Percentiles rank a stretch among this genome's conserved stretches.
These are phyloP conservation scores for Ceriagrion tenellum DNA, from an alignment of 2,888 invertebrate species.

Conservation along the genomic window DNA sequence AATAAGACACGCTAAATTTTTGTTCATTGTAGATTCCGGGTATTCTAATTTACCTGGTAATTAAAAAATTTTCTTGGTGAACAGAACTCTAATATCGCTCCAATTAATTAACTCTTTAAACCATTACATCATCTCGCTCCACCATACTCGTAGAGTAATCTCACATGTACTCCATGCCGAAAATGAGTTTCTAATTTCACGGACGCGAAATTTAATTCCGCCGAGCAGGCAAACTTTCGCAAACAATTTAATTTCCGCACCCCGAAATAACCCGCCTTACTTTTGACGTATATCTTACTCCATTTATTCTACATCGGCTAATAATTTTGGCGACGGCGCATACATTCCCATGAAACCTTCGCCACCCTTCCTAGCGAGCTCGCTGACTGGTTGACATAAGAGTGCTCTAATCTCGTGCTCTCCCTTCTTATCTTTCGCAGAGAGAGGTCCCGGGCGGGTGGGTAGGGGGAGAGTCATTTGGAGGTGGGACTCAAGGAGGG, in stretches of 20 bases:
- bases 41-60: background rate
- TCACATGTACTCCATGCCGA: background rate
- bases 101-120: background rate
- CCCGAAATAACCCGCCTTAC: background rate
- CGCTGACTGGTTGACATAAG: slow-evolving; percentile 38
- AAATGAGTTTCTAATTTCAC: slow-evolving; percentile 34
- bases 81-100: background rate
- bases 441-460: too few species aligned
- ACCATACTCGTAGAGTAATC: background rate
- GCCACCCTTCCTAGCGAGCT: background rate
- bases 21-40: too few species aligned
- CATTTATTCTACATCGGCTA: slow-evolving; percentile 27
- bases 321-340: background rate
- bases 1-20: too few species aligned
- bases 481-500: background rate
- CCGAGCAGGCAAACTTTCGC: background rate
- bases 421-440: slow-evolving; percentile 53
- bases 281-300: slow-evolving; percentile 37
- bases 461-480: background rate
- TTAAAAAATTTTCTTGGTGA: background rate
- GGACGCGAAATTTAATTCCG: slow-evolving; percentile 21
- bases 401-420: slow-evolving; percentile 48
- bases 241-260: background rate
- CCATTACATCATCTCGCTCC: background rate
- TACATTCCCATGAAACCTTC: background rate